Evolutionary conservation across 2,888 invertebrate species (phyloP), one percentile per base, ranked within the genome.

Genomic region (Exocentrus adspersus): DNA sequence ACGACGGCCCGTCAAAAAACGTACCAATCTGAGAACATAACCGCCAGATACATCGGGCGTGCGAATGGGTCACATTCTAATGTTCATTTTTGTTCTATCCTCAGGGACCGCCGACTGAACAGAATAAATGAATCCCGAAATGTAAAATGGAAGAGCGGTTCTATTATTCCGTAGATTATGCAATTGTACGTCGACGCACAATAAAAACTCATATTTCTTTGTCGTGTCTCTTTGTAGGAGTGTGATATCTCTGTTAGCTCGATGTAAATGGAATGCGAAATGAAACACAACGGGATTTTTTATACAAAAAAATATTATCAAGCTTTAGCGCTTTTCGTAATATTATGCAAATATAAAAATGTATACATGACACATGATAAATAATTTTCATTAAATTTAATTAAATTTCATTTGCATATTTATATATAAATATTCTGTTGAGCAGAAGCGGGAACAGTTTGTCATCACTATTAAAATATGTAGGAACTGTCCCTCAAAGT

Each of bases 111-210:
- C 63, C 63, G 60, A 62, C 64, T 57, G 78, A 78, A 77, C 78
- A 72, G 76, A 80, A 80, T 78, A 80, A 80, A 80, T 78, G 80
- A 79, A 80, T 78, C 75, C 76, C 77, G 72, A 77, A 78, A 77
- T 77, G 78, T 78, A 80, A 79, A 81, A 80, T 79, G 79, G 78
- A 74, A 79, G 78, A 78, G 76, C 73, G 77, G 69, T 72, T 73
- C 79, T 76, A 80, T 79, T 80, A 78, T 79, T 74, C 75, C 71
- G 72, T 76, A 78, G 79, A 81, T 81, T 81, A 80, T 81, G 79
- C 80, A 80, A 81, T 80, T 80, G 80, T 80, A 76, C 70, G 79
- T 78, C 79, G 77, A 77, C 80, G 74, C 74, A 81, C 81, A 81
- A 82, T 80, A 79, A 78, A 77, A 75, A 73, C 75, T 73, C 74